Conservation (phyloP, 2,888 invertebrate species). For the Cataglyphis cursor region DNA sequence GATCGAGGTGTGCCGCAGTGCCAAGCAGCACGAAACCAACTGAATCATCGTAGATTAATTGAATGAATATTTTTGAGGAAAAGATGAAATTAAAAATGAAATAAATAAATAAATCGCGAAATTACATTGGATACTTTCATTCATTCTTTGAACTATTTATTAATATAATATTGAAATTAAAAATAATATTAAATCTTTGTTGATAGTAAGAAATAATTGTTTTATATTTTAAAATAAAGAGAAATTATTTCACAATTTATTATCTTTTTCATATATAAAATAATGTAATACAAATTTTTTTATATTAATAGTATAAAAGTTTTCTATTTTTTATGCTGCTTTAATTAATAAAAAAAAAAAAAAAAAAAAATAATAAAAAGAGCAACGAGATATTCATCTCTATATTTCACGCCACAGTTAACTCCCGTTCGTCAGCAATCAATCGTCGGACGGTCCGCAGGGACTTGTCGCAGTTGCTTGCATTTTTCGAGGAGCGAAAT, state of each 20-base stretch:
- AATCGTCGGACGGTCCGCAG: not conserved
- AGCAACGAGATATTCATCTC: not conserved
- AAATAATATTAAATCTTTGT: not conserved
- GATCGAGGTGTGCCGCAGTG: constrained; percentile 11
- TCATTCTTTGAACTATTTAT: not conserved
- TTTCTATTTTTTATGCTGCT: not conserved
- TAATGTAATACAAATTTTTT: not conserved
- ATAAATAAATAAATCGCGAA: not conserved
- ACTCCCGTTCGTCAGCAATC: constrained; percentile 10
- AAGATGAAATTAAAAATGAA: not conserved
- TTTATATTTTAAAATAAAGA: not conserved
- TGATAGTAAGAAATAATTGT: not conserved
- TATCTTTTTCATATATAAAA: not conserved
- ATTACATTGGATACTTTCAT: not conserved
- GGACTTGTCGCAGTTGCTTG: not conserved
- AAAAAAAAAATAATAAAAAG: not conserved
- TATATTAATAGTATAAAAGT: not conserved
- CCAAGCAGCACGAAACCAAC: constrained; percentile 34
- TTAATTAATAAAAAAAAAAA: not conserved
- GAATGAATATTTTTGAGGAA: not conserved
- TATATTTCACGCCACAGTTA: not conserved
- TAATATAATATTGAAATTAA: not conserved
- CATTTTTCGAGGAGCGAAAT: constrained; percentile 33
- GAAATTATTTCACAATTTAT: not conserved
- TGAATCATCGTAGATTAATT: not conserved